Percentiles rank a stretch among this genome's conserved stretches.
These are phyloP conservation scores for Chaenogobius annularis DNA, from an alignment of 2,113 vertebrate species.

Conservation along the genomic window DNA sequence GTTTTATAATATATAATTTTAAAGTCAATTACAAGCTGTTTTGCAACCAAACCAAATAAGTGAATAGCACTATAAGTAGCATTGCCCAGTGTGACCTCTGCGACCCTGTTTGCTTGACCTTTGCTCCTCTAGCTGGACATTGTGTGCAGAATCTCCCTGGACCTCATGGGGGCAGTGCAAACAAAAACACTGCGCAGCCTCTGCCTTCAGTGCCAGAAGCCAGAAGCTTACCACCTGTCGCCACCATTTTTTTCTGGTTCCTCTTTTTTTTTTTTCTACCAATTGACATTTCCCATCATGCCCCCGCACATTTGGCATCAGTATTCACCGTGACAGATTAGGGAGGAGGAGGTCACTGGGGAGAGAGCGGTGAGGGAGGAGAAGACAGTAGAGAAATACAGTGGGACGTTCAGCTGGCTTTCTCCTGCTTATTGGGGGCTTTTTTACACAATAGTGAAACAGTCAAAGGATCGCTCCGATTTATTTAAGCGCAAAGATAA, in stretches of 20 bases:
- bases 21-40: not conserved
- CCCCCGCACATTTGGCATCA: conserved; percentile 57
- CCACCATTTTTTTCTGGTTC: conserved; percentile 8
- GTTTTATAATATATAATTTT: too few relatives aligned
- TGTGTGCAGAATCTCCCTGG: conserved; percentile 44
- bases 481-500: conserved; percentile 24
- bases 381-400: conserved; percentile 48
- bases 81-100: not conserved
- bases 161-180: conserved; percentile 68
- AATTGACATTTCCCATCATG: conserved; percentile 67
- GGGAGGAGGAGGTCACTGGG: conserved; percentile 45
- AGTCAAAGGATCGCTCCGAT: conserved; percentile 15
- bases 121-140: conserved; percentile 7
- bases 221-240: conserved; percentile 15
- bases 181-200: conserved; percentile 33
- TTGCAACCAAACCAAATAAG: not conserved
- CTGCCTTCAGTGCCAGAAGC: conserved; percentile 1
- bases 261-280: conserved; percentile 15
- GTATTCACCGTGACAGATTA: conserved; percentile 48
- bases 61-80: not conserved
- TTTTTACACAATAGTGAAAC: conserved; percentile 11
- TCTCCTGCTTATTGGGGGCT: conserved; percentile 34
- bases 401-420: conserved; percentile 41
- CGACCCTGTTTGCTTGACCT: conserved; percentile 23
- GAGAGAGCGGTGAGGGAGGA: conserved; percentile 50